phyloP scores from a whole-genome alignment of 2,797 vertebrate genomes.

The Myotis pilosus region DNA sequence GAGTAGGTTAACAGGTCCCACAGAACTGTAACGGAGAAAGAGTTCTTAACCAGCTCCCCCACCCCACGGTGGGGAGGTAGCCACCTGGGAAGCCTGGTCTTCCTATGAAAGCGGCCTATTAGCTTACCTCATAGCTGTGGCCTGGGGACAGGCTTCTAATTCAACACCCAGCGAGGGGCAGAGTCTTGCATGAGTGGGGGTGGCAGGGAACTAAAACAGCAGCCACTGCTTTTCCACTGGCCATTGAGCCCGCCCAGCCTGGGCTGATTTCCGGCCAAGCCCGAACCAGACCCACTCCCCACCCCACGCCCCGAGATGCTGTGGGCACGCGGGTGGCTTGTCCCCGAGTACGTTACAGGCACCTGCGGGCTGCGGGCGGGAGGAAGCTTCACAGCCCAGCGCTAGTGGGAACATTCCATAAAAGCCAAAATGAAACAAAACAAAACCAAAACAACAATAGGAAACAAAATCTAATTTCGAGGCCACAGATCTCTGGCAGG shows the following conservation, averaged over 20 bases:
- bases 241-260: neutral
- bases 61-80: neutral
- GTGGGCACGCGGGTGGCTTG: neutral
- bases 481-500: neutral
- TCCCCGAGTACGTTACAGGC: rapidly evolving
- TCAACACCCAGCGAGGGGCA: neutral
- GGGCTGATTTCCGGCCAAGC: neutral
- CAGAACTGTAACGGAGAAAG: neutral
- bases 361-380: neutral
- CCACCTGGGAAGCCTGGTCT: neutral
- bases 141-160: neutral
- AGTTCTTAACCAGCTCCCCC: neutral
- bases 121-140: neutral
- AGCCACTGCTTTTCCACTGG: neutral
- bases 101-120: neutral
- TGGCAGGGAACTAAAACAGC: neutral
- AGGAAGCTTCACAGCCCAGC: neutral
- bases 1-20: neutral
- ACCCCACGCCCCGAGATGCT: neutral
- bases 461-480: neutral
- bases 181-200: neutral
- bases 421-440: neutral
- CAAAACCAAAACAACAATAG: neutral
- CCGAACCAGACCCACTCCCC: neutral
- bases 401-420: neutral